phyloP scores from a whole-genome alignment of 2,888 invertebrate genomes.

The Eurytoma adleriae region DNA sequence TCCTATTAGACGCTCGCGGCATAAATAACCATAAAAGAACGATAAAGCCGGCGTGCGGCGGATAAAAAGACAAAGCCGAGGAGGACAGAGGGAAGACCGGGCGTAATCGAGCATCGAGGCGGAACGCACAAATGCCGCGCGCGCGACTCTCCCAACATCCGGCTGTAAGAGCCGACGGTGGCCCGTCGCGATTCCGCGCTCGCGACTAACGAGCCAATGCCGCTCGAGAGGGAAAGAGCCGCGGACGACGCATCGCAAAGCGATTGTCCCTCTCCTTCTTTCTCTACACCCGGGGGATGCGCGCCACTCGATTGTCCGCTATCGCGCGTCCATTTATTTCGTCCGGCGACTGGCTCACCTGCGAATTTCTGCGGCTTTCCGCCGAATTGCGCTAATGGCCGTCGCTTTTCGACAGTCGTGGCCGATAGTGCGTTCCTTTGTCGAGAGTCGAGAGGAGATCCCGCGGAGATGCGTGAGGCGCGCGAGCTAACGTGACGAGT shows the following conservation, averaged over 20 bases:
- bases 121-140: constrained; percentile 19
- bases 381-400: constrained; percentile 27
- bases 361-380: neutral
- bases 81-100: constrained; percentile 45
- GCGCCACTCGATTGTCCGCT: constrained; percentile 40
- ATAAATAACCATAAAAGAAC: constrained; percentile 54
- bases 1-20: constrained; percentile 53
- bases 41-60: constrained; percentile 42
- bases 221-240: constrained; percentile 43
- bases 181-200: constrained; percentile 57
- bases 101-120: constrained; percentile 38
- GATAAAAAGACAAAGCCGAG: constrained; percentile 38
- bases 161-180: neutral
- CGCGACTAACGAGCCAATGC: constrained; percentile 63
- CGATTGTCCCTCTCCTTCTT: constrained; percentile 32
- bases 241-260: constrained; percentile 37
- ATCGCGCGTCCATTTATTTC: constrained; percentile 39
- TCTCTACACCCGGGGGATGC: neutral
- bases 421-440: neutral
- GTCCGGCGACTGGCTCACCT: constrained; percentile 2
- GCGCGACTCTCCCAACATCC: constrained; percentile 23
- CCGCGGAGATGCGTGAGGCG: neutral
- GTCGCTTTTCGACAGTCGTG: constrained; percentile 2
- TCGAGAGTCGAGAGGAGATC: neutral
- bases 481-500: neutral